phyloP scores from a whole-genome alignment of 2,113 vertebrate species.

The Numenius arquata region DNA sequence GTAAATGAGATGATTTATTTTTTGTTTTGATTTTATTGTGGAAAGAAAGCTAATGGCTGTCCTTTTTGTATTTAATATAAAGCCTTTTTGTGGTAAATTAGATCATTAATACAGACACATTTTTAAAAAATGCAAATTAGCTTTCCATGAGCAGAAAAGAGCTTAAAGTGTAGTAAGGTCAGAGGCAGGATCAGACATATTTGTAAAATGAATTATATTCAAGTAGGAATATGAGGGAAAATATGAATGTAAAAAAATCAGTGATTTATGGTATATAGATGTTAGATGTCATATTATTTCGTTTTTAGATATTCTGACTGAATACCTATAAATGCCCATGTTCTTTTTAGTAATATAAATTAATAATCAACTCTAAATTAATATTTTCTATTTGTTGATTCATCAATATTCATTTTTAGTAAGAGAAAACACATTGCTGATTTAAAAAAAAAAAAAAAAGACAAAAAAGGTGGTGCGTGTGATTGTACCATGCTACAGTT shows the following conservation, averaged over 20 bases:
- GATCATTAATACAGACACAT: slow-evolving; percentile 50
- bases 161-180: slow-evolving; percentile 40
- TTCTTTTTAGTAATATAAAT: slow-evolving; percentile 34
- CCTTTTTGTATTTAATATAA: slow-evolving; percentile 63
- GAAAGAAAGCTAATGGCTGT: slow-evolving; percentile 48
- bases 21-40: slow-evolving; percentile 55
- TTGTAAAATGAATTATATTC: slow-evolving; percentile 67
- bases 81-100: slow-evolving; percentile 58
- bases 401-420: slow-evolving; percentile 11
- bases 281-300: slow-evolving; percentile 15
- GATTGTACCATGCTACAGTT: neutral
- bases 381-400: slow-evolving; percentile 25
- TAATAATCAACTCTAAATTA: slow-evolving; percentile 8
- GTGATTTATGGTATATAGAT: slow-evolving; percentile 46
- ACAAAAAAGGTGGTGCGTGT: neutral
- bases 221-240: slow-evolving; percentile 42
- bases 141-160: slow-evolving; percentile 57
- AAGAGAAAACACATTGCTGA: neutral
- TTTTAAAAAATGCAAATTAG: slow-evolving; percentile 55
- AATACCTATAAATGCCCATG: neutral
- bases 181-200: slow-evolving; percentile 49
- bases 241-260: slow-evolving; percentile 38
- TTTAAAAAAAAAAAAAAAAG: neutral
- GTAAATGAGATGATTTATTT: slow-evolving; percentile 47
- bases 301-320: slow-evolving; percentile 34